These are phyloP conservation scores for Siniperca obscura DNA, from an alignment of 2,797 vertebrate species.

Conservation along the genomic window DNA sequence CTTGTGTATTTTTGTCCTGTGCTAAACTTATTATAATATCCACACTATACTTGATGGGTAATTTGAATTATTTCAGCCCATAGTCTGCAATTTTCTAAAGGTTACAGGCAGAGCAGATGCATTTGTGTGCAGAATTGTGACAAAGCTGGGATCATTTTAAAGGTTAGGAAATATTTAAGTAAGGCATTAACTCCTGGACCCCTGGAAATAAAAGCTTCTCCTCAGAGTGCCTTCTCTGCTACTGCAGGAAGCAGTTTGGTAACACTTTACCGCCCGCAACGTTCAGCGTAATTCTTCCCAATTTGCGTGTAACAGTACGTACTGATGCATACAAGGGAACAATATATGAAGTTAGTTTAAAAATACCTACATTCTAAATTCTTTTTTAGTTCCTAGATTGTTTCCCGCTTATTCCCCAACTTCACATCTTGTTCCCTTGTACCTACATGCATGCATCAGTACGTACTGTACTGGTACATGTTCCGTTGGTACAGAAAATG, in stretches of 20 bases:
- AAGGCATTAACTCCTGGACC: slow-evolving; percentile 73
- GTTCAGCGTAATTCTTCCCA: background rate
- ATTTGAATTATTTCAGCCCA: slow-evolving; percentile 66
- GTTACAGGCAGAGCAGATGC: slow-evolving; percentile 64
- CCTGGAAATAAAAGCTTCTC: slow-evolving; percentile 68
- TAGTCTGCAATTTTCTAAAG: slow-evolving; percentile 76
- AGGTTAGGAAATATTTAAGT: slow-evolving; percentile 80
- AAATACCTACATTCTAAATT: background rate
- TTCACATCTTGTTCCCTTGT: background rate
- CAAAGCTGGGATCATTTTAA: slow-evolving; percentile 74
- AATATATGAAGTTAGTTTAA: too few species aligned
- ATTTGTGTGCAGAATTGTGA: slow-evolving; percentile 66
- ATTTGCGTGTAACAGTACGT: background rate
- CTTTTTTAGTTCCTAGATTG: background rate
- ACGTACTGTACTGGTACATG: background rate
- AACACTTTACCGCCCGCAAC: too few species aligned
- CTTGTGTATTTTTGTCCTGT: slow-evolving; percentile 35
- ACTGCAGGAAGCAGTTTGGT: slow-evolving; percentile 36
- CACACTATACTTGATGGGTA: slow-evolving; percentile 44
- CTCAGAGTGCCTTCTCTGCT: slow-evolving; percentile 45
- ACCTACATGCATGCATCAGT: background rate
- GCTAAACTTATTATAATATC: slow-evolving; percentile 49
- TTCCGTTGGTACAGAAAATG: background rate
- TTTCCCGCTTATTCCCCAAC: background rate
- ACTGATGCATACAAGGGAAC: background rate